Evolutionary conservation across 2,113 vertebrate genomes (phyloP), one percentile per base, ranked within the genome.

Genomic region (Geothlypis trichas): DNA sequence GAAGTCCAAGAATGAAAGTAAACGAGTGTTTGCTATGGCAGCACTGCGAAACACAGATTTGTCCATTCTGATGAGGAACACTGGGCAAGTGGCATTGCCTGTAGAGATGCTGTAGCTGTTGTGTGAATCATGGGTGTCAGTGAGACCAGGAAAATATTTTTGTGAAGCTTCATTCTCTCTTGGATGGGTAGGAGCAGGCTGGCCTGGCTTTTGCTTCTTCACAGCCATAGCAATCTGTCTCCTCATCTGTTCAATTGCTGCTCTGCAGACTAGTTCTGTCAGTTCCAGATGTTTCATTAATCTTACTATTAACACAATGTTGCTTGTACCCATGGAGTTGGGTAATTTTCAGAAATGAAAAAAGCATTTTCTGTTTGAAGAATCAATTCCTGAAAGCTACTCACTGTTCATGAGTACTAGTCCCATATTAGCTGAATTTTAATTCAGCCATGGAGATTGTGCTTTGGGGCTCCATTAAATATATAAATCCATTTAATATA

Each of bases 271-370:
- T 67, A 61, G 58, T 90, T 80, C 73, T 72, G 41, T 39, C 83
- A 67, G 59, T 77, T 87, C 76, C 95, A 96, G 77, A 79, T 92
- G 87, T 93, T 89, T 37, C 33, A 52, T 49, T 72, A 63, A 81
- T 42, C 61, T 84, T 78, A 51, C 52, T 33, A 41, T 46, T 66
- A 75, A 92, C 87, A 76, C n/a, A 82, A 82, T 52, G 44, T 27
- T 27, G 33, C 54, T 22, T 37, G 13, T 71, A 61, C 42, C 39
- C 59, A 33, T 35, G 11, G 22, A 10, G 8, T 6, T 66, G 59
- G 35, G 30, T 24, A 57, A 66, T 58, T 85, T 74, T 66, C 66
- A 83, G 55, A 93, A 74, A 68, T 67, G 58, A 54, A 62, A 54
- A 54, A 65, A 59, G 54, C 13, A 37, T n/a, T 51, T 72, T 75